phyloP scores from a whole-genome alignment of 2,888 invertebrate species.

The Troglohyphantes excavatus region DNA sequence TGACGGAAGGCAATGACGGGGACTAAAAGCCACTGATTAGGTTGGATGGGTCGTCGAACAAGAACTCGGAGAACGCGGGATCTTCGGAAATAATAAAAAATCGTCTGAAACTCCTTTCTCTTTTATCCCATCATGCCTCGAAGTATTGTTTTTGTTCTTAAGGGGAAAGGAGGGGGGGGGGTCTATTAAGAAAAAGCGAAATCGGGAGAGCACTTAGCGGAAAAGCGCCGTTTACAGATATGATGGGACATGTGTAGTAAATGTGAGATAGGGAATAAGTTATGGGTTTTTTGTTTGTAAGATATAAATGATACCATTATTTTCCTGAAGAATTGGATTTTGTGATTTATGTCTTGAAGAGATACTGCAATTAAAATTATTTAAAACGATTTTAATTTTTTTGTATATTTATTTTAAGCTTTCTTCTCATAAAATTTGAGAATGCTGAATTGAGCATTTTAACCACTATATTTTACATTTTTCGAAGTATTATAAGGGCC shows the following conservation, averaged over 20 bases:
- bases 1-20: conserved; percentile 74
- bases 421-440: too few species aligned
- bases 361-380: too few species aligned
- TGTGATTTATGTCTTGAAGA: too few species aligned
- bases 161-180: background rate
- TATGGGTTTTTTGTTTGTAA: background rate
- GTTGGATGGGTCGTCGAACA: conserved; percentile 48
- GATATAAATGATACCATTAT: too few species aligned
- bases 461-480: too few species aligned
- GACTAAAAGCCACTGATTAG: conserved; percentile 78
- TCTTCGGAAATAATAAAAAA: conserved; percentile 32
- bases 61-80: conserved; percentile 24
- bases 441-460: too few species aligned
- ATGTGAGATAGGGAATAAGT: background rate
- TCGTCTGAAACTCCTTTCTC: conserved; percentile 35
- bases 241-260: background rate
- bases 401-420: too few species aligned
- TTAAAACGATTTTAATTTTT: too few species aligned
- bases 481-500: too few species aligned
- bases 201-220: conserved; percentile 43
- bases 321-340: too few species aligned
- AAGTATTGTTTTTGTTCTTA: conserved; percentile 35
- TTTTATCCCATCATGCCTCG: background rate
- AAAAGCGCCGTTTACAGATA: conserved; percentile 6
- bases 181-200: conserved; percentile 47